Evolutionary conservation across 2,888 invertebrate species (phyloP).

Genomic region (Leptinotarsa rubiginosa): DNA sequence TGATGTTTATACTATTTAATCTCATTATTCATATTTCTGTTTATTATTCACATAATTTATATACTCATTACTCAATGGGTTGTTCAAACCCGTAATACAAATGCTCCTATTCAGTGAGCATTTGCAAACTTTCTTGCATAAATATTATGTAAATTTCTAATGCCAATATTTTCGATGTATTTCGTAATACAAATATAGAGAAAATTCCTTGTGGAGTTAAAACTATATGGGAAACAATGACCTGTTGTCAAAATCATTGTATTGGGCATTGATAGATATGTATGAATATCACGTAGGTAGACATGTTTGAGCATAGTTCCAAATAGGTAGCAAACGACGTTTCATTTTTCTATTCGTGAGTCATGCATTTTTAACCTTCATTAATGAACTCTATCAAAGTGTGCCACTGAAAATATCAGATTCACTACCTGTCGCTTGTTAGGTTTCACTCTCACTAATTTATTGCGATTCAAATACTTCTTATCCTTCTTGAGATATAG

Average conservation of each 20-base stretch:
- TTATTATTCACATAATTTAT: neutral
- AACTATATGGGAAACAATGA: neutral
- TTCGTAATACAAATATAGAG: neutral
- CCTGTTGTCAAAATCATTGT: neutral
- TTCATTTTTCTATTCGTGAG: conserved; percentile 5
- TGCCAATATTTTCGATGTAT: neutral
- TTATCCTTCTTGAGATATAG: too few species aligned
- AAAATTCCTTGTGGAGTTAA: neutral
- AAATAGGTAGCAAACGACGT: neutral
- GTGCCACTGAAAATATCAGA: conserved; percentile 20
- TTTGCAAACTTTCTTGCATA: conserved; percentile 3
- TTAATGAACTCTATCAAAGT: neutral
- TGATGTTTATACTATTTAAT: too few species aligned
- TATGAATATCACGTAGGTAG: conserved; percentile 12
- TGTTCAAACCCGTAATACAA: neutral
- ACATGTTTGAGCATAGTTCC: neutral
- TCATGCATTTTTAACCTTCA: conserved; percentile 8
- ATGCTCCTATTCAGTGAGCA: neutral
- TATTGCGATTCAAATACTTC: neutral
- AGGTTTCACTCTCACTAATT: neutral
- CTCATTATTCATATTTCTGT: neutral
- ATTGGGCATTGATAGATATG: neutral
- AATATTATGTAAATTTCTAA: neutral
- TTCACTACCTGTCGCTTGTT: neutral
- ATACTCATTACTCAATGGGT: neutral